A percentile compares a stretch with the other conserved stretches of the same genome.
Conservation (phyloP, 2,113 vertebrate genomes). For the Scolopax mira region DNA sequence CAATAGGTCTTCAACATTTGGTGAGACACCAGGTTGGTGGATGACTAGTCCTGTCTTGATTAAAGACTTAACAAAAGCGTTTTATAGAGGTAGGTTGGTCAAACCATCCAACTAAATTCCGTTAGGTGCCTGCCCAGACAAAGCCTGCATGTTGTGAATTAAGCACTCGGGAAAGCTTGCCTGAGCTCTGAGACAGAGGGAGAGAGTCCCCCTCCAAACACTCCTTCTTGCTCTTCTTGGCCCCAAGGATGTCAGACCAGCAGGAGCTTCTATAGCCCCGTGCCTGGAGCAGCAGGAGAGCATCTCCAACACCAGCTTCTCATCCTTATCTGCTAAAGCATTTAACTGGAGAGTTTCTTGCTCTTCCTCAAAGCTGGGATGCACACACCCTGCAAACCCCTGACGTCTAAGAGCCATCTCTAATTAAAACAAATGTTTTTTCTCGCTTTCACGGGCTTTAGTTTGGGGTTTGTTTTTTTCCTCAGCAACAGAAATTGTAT, state of each 20-base stretch:
- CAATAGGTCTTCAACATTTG: background rate
- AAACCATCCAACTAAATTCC: background rate
- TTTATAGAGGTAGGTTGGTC: background rate
- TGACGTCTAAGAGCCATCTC: background rate
- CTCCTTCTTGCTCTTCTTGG: background rate
- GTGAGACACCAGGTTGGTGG: background rate
- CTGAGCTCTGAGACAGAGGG: background rate
- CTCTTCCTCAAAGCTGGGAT: background rate
- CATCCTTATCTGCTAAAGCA: rapidly evolving
- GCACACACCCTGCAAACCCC: slow-evolving; percentile 18
- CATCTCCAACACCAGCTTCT: background rate
- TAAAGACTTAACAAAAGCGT: background rate
- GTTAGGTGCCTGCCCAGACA: background rate
- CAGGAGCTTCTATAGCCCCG: background rate
- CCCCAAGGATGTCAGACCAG: background rate
- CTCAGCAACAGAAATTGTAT: background rate
- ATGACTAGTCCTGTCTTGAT: background rate
- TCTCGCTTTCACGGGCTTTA: background rate
- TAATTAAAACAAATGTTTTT: background rate
- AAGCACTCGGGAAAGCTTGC: background rate
- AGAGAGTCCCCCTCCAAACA: background rate
- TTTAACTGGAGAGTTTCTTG: background rate
- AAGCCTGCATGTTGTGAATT: background rate
- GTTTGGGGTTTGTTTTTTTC: background rate
- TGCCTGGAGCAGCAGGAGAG: background rate